Evolutionary conservation across 2,888 invertebrate genomes (phyloP), one percentile per base, ranked within the genome.

Genomic region (Hirtodrosophila cameraria): DNA sequence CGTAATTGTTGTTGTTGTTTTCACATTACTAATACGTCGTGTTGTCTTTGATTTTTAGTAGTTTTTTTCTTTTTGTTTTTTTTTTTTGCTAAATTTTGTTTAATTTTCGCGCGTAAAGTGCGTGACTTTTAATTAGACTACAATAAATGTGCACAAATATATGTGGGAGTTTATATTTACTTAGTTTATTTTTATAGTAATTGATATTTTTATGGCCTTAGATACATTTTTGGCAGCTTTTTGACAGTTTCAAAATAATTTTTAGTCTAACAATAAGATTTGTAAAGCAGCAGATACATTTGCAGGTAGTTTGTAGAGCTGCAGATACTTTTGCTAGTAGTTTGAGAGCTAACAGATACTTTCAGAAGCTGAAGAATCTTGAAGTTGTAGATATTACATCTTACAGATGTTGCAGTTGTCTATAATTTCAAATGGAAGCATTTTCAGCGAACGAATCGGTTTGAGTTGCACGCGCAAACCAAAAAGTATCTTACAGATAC

Each of bases 61-160:
- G n/a, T 20, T 27, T 27, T 36, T 35, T 38, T 60, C 55, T 39
- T 48, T 25, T 15, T 38, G 16, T 38, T 28, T 27, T 20, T 35
- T 16, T 35, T 48, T 30, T 39, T 36, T 30, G n/a, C n/a, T n/a
- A n/a, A n/a, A n/a, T 59, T 20, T 16, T 52, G 49, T 66, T 62
- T 46, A 12, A 60, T 68, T 81, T 81, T 65, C 43, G 68, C 76
- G 61, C 62, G 48, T 63, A 75, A 84, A 72, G 66, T 81, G 86
- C 74, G 69, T 84, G 78, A 64, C 64, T 75, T 72, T 75, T 84
- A 84, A 86, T 86, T 84, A 71, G 63, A 81, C 61, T 72, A 70
- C 70, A 81, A 67, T 75, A 70, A 81, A 64, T 71, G 77, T 60
- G 69, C 27, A 60, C 65, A 41, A 65, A 42, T 50, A 42, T 50